Evolutionary conservation across 2,797 vertebrate species (phyloP).

Genomic region (Scolopax rusticola): DNA sequence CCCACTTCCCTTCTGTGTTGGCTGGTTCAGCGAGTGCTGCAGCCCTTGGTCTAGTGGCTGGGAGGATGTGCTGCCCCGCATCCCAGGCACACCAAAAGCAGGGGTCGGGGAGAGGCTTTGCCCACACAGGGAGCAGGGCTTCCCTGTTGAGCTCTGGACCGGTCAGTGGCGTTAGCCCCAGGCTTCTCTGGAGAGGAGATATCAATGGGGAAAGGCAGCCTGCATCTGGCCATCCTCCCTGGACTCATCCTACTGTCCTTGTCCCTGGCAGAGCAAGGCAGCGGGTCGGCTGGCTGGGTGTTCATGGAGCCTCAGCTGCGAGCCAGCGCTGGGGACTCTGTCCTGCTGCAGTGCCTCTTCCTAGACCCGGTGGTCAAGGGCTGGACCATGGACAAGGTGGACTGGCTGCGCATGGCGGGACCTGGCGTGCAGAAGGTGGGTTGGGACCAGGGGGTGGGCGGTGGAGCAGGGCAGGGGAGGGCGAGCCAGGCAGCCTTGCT

Average conservation of each 20-base stretch:
- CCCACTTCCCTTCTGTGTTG: background rate
- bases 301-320: conserved; percentile 4
- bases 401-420: conserved; percentile 58
- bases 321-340: conserved; percentile 61
- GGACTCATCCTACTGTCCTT: conserved; percentile 40
- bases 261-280: conserved; percentile 41
- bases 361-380: background rate
- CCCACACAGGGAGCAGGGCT: background rate
- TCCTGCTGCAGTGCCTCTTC: conserved; percentile 71
- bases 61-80: conserved; percentile 58
- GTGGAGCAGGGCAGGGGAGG: background rate
- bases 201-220: background rate
- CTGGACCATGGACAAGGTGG: conserved; percentile 68
- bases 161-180: background rate
- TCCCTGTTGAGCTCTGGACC: background rate
- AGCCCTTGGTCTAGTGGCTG: background rate
- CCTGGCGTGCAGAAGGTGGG: background rate
- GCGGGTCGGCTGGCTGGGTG: background rate
- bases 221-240: background rate
- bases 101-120: background rate
- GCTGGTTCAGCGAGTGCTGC: background rate
- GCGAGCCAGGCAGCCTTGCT: rapidly evolving
- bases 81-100: background rate
- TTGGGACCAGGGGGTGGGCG: rapidly evolving
- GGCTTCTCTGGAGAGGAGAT: background rate